These are phyloP conservation scores for Diadegma fenestrale DNA, from an alignment of 2,888 invertebrate genomes.

Conservation along the genomic window DNA sequence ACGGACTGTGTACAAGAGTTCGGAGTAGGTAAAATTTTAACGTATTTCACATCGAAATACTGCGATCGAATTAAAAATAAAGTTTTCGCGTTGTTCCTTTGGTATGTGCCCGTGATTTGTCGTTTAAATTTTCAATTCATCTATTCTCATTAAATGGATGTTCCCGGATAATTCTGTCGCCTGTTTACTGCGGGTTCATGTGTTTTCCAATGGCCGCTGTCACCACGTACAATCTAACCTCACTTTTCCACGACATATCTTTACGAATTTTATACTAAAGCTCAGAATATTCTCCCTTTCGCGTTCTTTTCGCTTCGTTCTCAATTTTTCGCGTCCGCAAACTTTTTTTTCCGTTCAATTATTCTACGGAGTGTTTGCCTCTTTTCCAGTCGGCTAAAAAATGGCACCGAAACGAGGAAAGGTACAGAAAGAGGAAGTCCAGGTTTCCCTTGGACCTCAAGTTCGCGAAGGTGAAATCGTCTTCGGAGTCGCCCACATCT, in stretches of 20 bases:
- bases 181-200: slow-evolving; percentile 61
- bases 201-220: slow-evolving; percentile 64
- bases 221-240: slow-evolving; percentile 60
- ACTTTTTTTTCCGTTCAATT: neutral
- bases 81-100: slow-evolving; percentile 28
- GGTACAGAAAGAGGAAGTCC: slow-evolving; percentile 98
- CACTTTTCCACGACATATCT: slow-evolving; percentile 4
- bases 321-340: neutral
- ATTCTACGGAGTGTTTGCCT: slow-evolving; percentile 32
- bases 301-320: neutral
- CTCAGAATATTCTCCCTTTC: neutral
- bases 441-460: slow-evolving; percentile 97
- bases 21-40: slow-evolving; percentile 70
- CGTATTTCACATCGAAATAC: slow-evolving; percentile 66
- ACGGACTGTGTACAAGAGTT: slow-evolving; percentile 67
- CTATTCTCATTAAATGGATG: slow-evolving; percentile 70
- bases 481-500: slow-evolving; percentile 99
- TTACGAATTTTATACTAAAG: neutral
- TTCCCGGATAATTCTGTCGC: slow-evolving; percentile 71
- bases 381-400: slow-evolving; percentile 85
- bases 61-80: slow-evolving; percentile 65
- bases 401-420: slow-evolving; percentile 99
- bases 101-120: slow-evolving; percentile 4
- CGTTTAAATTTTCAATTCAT: slow-evolving; percentile 45
- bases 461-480: slow-evolving; percentile 98